These are phyloP conservation scores for Seladonia tumulorum DNA, from an alignment of 2,888 invertebrate genomes.

Conservation along the genomic window DNA sequence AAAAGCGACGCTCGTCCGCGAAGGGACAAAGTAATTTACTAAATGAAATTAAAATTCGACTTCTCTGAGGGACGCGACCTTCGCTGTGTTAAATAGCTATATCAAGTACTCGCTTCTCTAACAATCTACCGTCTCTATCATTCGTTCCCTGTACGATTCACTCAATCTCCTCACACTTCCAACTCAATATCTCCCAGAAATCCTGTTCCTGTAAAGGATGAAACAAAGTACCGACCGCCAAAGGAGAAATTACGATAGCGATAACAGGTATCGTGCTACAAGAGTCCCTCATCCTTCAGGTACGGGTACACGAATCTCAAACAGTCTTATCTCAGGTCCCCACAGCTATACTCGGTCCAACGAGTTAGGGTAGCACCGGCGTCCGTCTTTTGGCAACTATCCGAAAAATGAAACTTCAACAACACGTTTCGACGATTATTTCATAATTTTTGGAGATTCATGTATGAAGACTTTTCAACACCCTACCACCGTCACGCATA, in stretches of 20 bases:
- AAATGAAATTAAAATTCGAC: not conserved
- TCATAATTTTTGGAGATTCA: no score
- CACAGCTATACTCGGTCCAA: not conserved
- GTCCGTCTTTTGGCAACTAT: not conserved
- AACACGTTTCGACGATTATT: no score
- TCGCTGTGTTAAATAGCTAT: not conserved
- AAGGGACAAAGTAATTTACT: not conserved
- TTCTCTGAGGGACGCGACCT: no score
- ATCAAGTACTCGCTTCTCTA: not conserved
- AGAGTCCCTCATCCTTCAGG: not conserved
- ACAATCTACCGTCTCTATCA: not conserved
- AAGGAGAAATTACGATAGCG: not conserved
- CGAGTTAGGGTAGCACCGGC: not conserved
- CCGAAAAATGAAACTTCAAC: no score
- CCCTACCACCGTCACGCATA: no score
- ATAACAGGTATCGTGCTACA: not conserved
- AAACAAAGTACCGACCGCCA: not conserved
- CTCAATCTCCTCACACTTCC: not conserved
- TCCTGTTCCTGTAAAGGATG: slow-evolving; percentile 4
- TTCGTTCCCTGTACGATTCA: not conserved
- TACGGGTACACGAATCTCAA: not conserved
- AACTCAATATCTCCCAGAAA: not conserved
- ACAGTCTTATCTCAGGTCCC: not conserved
- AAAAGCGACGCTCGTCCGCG: not conserved
- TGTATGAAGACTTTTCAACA: no score